Conservation (phyloP, 2,113 vertebrate species). For the Gallinago media region DNA sequence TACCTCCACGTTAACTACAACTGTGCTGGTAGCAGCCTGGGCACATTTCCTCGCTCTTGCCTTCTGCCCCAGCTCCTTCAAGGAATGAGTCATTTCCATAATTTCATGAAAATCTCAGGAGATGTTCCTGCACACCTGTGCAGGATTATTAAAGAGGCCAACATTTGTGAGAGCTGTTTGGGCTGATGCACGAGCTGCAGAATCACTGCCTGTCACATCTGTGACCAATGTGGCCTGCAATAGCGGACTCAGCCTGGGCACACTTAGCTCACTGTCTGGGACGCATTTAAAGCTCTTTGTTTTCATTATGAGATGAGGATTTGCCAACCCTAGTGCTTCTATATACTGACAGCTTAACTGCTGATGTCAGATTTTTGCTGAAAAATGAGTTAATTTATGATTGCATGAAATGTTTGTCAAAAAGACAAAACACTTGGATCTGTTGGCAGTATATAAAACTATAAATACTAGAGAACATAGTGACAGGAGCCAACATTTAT, state of each 20-base stretch:
- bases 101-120: background rate
- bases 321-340: constrained; percentile 32
- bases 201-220: background rate
- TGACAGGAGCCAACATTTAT: constrained; percentile 60
- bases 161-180: background rate
- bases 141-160: background rate
- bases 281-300: constrained; percentile 14
- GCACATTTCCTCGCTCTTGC: fast-evolving
- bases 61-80: background rate
- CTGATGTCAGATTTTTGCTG: constrained; percentile 63
- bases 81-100: background rate
- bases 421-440: constrained; percentile 62
- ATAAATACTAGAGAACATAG: constrained; percentile 56
- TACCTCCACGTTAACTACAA: background rate
- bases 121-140: background rate
- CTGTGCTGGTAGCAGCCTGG: background rate
- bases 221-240: background rate
- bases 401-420: constrained; percentile 61
- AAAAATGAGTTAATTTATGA: constrained; percentile 73
- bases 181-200: background rate
- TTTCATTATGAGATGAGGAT: constrained; percentile 41
- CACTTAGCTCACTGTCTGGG: constrained; percentile 47
- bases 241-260: background rate
- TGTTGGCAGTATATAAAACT: constrained; percentile 62
- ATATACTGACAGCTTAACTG: constrained; percentile 58